A percentile compares a stretch with the other conserved stretches of the same genome.
These are phyloP conservation scores for Reticulitermes speratus DNA, from an alignment of 1,140 invertebrate genomes.

Conservation along the genomic window DNA sequence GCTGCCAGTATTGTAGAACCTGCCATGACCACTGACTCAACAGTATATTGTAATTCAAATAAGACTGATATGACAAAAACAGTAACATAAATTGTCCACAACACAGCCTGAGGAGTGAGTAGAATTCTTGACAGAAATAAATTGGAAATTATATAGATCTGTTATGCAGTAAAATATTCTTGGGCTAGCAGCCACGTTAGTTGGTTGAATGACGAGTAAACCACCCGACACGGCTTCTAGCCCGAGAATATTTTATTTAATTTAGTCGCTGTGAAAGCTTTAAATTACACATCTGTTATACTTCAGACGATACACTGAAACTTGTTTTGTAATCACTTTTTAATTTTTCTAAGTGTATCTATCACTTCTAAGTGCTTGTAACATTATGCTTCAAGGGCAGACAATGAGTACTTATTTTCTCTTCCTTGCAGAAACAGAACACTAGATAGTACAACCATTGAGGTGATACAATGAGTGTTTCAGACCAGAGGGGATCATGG, in stretches of 20 bases:
- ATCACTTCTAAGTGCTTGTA: neutral
- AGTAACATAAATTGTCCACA: too few relatives aligned
- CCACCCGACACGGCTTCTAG: too few relatives aligned
- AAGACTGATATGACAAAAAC: neutral
- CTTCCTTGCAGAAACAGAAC: neutral
- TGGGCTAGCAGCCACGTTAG: too few relatives aligned
- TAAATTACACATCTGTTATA: too few relatives aligned
- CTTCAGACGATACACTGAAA: too few relatives aligned
- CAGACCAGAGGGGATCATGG: neutral
- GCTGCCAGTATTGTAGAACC: slow-evolving; percentile 3
- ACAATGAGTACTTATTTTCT: neutral
- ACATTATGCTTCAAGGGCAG: neutral
- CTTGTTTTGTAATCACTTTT: too few relatives aligned
- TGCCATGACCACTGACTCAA: neutral
- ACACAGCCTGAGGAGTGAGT: neutral
- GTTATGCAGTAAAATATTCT: too few relatives aligned
- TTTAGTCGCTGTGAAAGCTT: too few relatives aligned
- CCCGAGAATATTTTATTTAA: too few relatives aligned
- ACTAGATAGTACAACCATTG: neutral
- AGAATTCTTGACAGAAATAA: neutral
- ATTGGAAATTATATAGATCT: too few relatives aligned
- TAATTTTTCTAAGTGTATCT: neutral
- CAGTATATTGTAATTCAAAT: slow-evolving; percentile 7
- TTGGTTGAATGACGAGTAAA: too few relatives aligned
- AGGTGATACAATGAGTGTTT: neutral